These are phyloP conservation scores for Calcarius lapponicus DNA, from an alignment of 2,797 vertebrate genomes.

Conservation along the genomic window DNA sequence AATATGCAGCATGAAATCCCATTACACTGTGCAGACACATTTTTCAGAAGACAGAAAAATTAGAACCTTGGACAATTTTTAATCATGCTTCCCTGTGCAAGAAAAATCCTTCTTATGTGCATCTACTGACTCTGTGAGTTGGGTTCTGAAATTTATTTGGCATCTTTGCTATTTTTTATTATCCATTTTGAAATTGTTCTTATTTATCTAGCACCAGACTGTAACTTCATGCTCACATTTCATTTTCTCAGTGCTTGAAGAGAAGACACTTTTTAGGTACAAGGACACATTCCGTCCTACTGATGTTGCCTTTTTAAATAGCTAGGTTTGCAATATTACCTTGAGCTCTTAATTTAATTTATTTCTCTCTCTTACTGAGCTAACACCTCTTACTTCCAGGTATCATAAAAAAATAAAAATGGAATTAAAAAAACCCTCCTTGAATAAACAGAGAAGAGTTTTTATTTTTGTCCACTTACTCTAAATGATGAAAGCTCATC, in stretches of 20 bases:
- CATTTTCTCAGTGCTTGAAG: background rate
- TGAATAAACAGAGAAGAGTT: background rate
- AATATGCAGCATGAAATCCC: background rate
- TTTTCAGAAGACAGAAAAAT: background rate
- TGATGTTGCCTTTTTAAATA: background rate
- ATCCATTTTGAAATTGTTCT: background rate
- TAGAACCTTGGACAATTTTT: background rate
- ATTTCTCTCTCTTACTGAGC: background rate
- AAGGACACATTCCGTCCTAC: background rate
- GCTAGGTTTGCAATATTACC: background rate
- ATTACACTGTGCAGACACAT: background rate
- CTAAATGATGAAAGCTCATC: slow-evolving; percentile 89
- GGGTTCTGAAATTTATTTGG: background rate
- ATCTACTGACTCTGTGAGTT: accelerated
- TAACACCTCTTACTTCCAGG: background rate
- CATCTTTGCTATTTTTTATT: background rate
- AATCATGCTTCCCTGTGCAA: background rate
- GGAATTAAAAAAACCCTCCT: background rate
- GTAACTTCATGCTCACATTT: background rate
- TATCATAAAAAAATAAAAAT: background rate
- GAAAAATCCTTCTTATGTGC: background rate
- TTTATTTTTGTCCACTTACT: slow-evolving; percentile 70
- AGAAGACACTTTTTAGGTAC: background rate
- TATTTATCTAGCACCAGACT: background rate
- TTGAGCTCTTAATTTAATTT: background rate